phyloP scores from a whole-genome alignment of 2,888 invertebrate species.

The Salpingus planirostris region DNA sequence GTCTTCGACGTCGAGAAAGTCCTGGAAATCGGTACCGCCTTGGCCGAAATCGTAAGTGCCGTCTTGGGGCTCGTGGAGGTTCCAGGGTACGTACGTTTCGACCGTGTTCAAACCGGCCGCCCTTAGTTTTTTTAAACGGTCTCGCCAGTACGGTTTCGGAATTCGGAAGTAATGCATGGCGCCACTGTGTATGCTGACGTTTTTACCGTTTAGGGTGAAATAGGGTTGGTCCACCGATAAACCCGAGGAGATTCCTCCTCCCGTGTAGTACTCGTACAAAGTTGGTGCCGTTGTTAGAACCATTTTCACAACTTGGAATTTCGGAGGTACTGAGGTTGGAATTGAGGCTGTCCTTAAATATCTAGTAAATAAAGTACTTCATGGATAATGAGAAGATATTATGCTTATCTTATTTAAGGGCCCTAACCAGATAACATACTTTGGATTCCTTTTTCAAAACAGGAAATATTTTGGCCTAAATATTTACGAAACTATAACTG shows the following conservation, averaged over 20 bases:
- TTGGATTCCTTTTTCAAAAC: too few relatives aligned
- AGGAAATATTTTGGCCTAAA: too few relatives aligned
- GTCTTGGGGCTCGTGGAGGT: background rate
- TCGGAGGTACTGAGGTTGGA: too few relatives aligned
- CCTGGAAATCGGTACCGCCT: background rate
- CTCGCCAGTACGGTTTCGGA: background rate
- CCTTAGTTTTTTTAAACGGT: background rate
- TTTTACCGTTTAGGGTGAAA: conserved; percentile 1
- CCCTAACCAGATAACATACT: too few relatives aligned
- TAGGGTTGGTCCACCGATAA: background rate
- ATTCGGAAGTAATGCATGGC: conserved; percentile 1
- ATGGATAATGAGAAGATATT: too few relatives aligned
- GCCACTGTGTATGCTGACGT: background rate
- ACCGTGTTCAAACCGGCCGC: background rate
- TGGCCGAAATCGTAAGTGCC: background rate
- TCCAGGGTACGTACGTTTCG: conserved; percentile 1
- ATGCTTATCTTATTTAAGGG: too few relatives aligned
- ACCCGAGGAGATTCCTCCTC: background rate
- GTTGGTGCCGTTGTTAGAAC: background rate
- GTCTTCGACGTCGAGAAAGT: background rate
- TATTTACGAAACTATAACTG: too few relatives aligned
- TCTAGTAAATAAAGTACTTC: too few relatives aligned
- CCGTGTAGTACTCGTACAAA: conserved; percentile 1
- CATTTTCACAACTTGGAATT: too few relatives aligned
- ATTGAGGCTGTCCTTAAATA: too few relatives aligned